Base-by-base conservation (phyloP, 2,888 invertebrate species). In the Brachyopa scutellaris region DNA sequence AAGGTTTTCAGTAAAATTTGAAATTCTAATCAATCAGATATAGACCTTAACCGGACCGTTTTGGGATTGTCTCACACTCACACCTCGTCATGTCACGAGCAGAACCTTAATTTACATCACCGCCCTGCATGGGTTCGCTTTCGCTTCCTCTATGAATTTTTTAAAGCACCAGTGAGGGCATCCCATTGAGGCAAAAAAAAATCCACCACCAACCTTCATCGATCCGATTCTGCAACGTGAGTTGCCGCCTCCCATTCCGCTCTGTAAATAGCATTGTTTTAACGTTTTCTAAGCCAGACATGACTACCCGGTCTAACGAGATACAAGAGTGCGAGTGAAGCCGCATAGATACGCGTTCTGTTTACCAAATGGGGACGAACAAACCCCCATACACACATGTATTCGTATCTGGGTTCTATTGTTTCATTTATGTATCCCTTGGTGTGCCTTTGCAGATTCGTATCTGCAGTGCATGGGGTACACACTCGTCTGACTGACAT, bases 21-120 rank as follows among this genome's bases (percentile, higher is more conserved):
- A 57, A 45, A 19, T 36, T 45, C 47, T 53, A 72, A 72, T 72
- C 53, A 72, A 72, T 72, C 40, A 33, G 26, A 72, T 33, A 23
- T n/a, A n/a, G n/a, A 59, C 59, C 49, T n/a, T 15, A 57, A 38
- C 33, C 47, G 36, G 19, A 51, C 38, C 51, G n/a, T 21, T 49
- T 61, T 26, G 15, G 59, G 38, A 7, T 70, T 61, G n/a, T n/a
- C n/a, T n/a, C n/a, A 31, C 0, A 5, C 17, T 51, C n/a, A 17
- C 49, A 61, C 59, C 70, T 61, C 31, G 8, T 11, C 15, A 59
- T 15, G 40, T 31, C 47, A 21, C 19, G 53, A n/a, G n/a, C 7
- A 23, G 13, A 23, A 26, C 11, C 8, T 13, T 40, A 31, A 67
- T 59, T 49, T 69, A 19, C 17, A 59, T 57, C 64, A 26, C 13